A percentile compares a stretch with the other conserved stretches of the same genome.
phyloP scores from a whole-genome alignment of 2,888 invertebrate genomes.

The Unio pictorum region DNA sequence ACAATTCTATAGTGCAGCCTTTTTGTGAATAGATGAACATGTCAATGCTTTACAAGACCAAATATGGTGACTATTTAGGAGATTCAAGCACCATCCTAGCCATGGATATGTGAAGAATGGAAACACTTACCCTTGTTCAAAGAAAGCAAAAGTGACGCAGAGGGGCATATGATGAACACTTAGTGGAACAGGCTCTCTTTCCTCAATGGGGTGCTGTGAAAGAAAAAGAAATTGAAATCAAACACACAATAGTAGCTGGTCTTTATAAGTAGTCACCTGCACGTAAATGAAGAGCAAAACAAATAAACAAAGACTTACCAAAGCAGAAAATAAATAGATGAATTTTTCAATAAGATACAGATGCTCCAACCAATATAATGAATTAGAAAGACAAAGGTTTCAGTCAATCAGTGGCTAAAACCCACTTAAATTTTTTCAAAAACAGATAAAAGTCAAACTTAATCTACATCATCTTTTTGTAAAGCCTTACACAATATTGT shows the following conservation, averaged over 20 bases:
- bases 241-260: background rate
- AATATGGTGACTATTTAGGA: background rate
- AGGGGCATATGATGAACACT: slow-evolving; percentile 94
- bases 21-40: too few relatives aligned
- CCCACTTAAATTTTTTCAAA: too few relatives aligned
- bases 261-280: background rate
- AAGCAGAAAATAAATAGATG: too few relatives aligned
- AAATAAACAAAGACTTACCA: background rate
- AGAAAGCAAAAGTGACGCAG: slow-evolving; percentile 88
- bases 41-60: too few relatives aligned
- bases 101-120: background rate
- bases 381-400: background rate
- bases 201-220: slow-evolving; percentile 81
- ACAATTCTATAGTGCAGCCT: too few relatives aligned
- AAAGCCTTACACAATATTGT: too few relatives aligned
- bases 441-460: too few relatives aligned
- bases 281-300: background rate
- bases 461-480: too few relatives aligned
- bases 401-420: too few relatives aligned
- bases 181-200: slow-evolving; percentile 90
- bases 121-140: slow-evolving; percentile 81
- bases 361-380: background rate
- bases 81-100: background rate
- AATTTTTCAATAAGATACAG: background rate
- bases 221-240: background rate